Percentiles rank a stretch among this genome's conserved stretches.
These are phyloP conservation scores for Bufotes viridis DNA, from an alignment of 2,797 vertebrate genomes.

Conservation along the genomic window DNA sequence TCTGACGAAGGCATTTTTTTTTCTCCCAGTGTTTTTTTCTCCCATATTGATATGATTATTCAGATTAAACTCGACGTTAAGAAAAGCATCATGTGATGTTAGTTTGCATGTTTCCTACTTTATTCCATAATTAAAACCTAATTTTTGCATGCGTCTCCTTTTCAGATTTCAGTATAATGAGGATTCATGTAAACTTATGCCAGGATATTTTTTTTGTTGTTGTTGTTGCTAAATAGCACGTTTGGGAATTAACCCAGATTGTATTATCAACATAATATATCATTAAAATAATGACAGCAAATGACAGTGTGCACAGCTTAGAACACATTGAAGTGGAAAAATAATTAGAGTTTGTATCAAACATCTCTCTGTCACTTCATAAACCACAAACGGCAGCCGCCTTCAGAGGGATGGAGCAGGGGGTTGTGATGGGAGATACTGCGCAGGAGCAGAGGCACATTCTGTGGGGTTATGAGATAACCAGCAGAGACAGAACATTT, in stretches of 20 bases:
- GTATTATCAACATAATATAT: constrained; percentile 70
- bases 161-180: constrained; percentile 65
- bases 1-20: constrained; percentile 40
- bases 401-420: constrained; percentile 63
- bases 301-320: constrained; percentile 70
- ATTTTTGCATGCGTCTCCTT: constrained; percentile 45
- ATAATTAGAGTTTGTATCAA: constrained; percentile 70
- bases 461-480: not conserved
- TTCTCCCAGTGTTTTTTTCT: constrained; percentile 28
- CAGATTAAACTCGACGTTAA: constrained; percentile 54
- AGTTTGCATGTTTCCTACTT: constrained; percentile 54
- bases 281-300: constrained; percentile 74
- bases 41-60: constrained; percentile 58
- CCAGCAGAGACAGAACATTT: not conserved
- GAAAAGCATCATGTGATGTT: constrained; percentile 60
- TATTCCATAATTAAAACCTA: constrained; percentile 56
- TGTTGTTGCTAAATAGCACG: constrained; percentile 57
- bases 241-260: constrained; percentile 71
- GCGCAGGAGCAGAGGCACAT: not conserved
- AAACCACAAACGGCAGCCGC: constrained; percentile 58
- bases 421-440: not conserved
- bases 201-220: constrained; percentile 53
- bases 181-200: constrained; percentile 65
- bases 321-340: constrained; percentile 71
- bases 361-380: constrained; percentile 67